Conservation (phyloP, 1,140 invertebrate genomes). For the Pseudoatta argentina region DNA sequence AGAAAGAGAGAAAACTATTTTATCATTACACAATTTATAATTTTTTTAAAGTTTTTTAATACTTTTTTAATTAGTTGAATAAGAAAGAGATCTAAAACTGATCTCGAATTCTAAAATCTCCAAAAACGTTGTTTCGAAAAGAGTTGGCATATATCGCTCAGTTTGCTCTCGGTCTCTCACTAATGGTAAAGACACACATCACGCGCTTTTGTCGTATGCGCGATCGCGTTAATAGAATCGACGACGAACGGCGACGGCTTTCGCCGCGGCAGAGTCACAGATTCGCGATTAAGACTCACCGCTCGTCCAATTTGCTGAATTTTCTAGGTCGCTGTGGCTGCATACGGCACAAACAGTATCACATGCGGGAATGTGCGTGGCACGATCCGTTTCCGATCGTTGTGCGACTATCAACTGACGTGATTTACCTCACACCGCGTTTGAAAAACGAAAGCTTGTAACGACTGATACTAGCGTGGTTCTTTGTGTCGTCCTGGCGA, state of each 20-base stretch:
- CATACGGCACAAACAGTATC: slow-evolving; percentile 23
- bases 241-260: slow-evolving; percentile 49
- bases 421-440: slow-evolving; percentile 35
- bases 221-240: slow-evolving; percentile 51
- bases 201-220: slow-evolving; percentile 49
- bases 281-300: slow-evolving; percentile 65
- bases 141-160: background rate
- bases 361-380: slow-evolving; percentile 24
- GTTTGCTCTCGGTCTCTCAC: slow-evolving; percentile 20
- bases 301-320: slow-evolving; percentile 64
- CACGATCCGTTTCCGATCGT: slow-evolving; percentile 16
- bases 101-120: background rate
- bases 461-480: slow-evolving; percentile 25
- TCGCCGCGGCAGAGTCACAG: slow-evolving; percentile 52
- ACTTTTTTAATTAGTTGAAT: background rate
- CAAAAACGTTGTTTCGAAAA: slow-evolving; percentile 36
- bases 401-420: slow-evolving; percentile 11
- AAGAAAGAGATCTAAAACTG: background rate
- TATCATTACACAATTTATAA: too few species aligned
- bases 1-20: background rate
- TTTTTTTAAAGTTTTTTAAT: background rate
- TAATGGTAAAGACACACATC: slow-evolving; percentile 69
- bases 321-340: background rate
- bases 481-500: slow-evolving; percentile 11
- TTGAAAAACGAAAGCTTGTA: slow-evolving; percentile 35